Conservation (phyloP, 2,113 vertebrate genomes). For the Phaetusa simplex region DNA sequence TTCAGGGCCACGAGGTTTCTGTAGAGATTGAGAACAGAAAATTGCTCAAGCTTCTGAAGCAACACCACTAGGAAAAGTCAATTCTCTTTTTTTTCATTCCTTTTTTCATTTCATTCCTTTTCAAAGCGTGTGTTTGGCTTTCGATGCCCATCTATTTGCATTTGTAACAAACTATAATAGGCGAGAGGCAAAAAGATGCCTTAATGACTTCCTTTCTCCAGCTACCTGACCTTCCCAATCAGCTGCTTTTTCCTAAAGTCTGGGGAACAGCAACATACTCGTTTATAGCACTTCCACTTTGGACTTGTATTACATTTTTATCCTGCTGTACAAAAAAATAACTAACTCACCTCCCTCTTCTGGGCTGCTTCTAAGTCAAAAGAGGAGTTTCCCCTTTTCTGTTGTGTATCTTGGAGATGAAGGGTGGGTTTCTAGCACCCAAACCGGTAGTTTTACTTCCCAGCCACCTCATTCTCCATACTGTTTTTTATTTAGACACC, state of each 20-base stretch:
- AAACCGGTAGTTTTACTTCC: not conserved
- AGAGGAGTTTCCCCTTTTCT: not conserved
- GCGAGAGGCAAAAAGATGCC: not conserved
- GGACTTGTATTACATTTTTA: not conserved
- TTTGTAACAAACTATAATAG: not conserved
- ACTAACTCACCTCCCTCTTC: not conserved
- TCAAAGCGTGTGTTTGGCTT: not conserved
- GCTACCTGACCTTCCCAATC: not conserved
- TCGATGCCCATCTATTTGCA: not conserved
- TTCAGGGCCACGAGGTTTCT: not conserved
- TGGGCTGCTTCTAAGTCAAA: not conserved
- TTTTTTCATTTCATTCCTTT: not conserved
- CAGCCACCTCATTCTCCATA: not conserved
- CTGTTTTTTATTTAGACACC: not conserved
- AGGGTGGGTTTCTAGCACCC: not conserved
- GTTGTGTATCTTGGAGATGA: not conserved
- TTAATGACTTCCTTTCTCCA: not conserved
- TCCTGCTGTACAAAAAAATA: not conserved
- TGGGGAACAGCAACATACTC: not conserved
- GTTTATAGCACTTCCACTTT: not conserved
- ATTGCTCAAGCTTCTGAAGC: not conserved
- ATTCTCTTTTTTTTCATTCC: not conserved
- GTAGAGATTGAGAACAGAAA: not conserved
- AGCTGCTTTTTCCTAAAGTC: not conserved
- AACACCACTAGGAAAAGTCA: not conserved